phyloP scores from a whole-genome alignment of 2,797 vertebrate genomes.

The Hyperoplus immaculatus region DNA sequence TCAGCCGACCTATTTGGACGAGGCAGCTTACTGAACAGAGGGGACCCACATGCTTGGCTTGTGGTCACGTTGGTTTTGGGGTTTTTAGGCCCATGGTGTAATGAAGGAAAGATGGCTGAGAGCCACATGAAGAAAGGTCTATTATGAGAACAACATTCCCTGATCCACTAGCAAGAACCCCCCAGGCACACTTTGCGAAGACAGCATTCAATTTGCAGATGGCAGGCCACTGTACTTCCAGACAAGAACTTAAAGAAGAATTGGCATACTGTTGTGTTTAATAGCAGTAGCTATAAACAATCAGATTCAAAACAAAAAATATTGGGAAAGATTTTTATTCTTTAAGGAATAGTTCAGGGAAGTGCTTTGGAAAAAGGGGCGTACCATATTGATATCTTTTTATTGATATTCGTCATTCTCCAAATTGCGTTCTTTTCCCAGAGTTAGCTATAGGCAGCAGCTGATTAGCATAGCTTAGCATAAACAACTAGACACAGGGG shows the following conservation, averaged over 20 bases:
- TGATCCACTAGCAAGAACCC: slow-evolving; percentile 51
- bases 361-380: too few species aligned
- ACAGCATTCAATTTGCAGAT: slow-evolving; percentile 50
- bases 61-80: slow-evolving; percentile 69
- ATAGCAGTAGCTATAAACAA: slow-evolving; percentile 11
- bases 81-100: slow-evolving; percentile 60
- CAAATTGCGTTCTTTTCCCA: neutral
- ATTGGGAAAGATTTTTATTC: neutral
- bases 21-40: slow-evolving; percentile 47
- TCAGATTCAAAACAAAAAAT: slow-evolving; percentile 6
- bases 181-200: slow-evolving; percentile 29
- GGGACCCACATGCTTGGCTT: slow-evolving; percentile 69
- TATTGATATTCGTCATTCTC: neutral
- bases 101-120: slow-evolving; percentile 77
- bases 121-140: slow-evolving; percentile 65
- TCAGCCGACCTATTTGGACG: slow-evolving; percentile 63
- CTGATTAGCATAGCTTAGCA: neutral
- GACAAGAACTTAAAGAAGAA: slow-evolving; percentile 18
- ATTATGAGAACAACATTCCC: slow-evolving; percentile 72
- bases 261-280: slow-evolving; percentile 5
- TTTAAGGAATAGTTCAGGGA: neutral
- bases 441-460: slow-evolving; percentile 2
- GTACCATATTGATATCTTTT: neutral
- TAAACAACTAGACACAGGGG: neutral
- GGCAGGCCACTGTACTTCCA: slow-evolving; percentile 20